These are phyloP conservation scores for Microvelia longipes DNA, from an alignment of 1,140 invertebrate genomes.

Conservation along the genomic window DNA sequence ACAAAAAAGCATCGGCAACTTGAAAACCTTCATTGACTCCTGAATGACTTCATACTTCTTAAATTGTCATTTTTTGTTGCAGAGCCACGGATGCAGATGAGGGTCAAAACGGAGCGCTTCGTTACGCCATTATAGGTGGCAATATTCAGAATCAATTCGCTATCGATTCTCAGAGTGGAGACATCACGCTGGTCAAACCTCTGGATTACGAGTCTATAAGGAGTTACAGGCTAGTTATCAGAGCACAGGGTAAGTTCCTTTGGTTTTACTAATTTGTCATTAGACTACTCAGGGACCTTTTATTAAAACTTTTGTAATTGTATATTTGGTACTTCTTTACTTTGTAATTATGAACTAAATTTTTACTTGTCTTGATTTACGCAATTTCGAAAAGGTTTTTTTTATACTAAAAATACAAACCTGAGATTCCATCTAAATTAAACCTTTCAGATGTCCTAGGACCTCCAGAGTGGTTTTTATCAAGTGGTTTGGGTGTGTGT, in stretches of 20 bases:
- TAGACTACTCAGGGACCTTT: neutral
- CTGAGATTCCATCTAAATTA: too few relatives aligned
- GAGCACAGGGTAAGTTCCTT: slow-evolving; percentile 57
- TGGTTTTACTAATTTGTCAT: neutral
- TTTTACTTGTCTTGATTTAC: too few relatives aligned
- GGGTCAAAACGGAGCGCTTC: slow-evolving; percentile 76
- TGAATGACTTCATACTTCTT: too few relatives aligned
- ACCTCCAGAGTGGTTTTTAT: too few relatives aligned
- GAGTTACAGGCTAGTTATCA: slow-evolving; percentile 72
- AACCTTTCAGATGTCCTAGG: too few relatives aligned
- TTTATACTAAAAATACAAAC: too few relatives aligned
- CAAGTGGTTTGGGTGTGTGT: too few relatives aligned
- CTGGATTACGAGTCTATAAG: slow-evolving; percentile 78
- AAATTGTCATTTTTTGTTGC: too few relatives aligned
- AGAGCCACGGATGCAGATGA: slow-evolving; percentile 78
- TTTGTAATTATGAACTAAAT: too few relatives aligned
- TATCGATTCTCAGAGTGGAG: slow-evolving; percentile 81
- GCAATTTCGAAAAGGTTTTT: too few relatives aligned
- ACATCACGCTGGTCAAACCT: slow-evolving; percentile 70
- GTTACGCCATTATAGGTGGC: slow-evolving; percentile 87
- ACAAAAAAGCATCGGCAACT: too few relatives aligned
- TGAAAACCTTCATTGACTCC: too few relatives aligned
- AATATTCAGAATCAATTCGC: slow-evolving; percentile 85
- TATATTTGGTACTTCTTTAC: neutral
- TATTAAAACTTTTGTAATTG: neutral